Conservation (phyloP, 2,797 vertebrate genomes). For the Parotocinclus haroldoi region DNA sequence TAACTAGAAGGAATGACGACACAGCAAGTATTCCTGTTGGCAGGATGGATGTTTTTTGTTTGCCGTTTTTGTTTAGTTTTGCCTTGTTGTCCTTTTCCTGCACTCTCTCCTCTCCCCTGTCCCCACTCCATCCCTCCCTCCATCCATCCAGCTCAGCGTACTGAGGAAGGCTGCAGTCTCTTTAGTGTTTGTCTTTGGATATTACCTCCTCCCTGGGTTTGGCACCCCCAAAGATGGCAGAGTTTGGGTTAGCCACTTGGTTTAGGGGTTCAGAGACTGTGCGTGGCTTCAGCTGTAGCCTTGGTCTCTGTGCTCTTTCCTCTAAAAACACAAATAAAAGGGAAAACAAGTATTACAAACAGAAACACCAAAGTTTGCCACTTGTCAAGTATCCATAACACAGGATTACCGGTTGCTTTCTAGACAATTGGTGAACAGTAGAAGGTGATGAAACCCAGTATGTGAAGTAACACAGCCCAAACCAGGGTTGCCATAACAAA, state of each 20-base stretch:
- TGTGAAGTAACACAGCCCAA: too few relatives aligned
- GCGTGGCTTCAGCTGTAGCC: slow-evolving; percentile 95
- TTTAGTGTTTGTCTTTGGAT: slow-evolving; percentile 81
- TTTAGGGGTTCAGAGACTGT: slow-evolving; percentile 93
- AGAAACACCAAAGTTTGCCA: too few relatives aligned
- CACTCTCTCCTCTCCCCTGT: slow-evolving; percentile 18
- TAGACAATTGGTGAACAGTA: too few relatives aligned
- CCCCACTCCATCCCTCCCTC: slow-evolving; percentile 16
- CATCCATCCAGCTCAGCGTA: slow-evolving; percentile 19
- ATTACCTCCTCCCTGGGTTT: slow-evolving; percentile 93
- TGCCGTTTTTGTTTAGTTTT: slow-evolving; percentile 51
- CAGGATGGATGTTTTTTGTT: too few relatives aligned
- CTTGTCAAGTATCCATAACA: too few relatives aligned
- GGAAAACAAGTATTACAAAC: too few relatives aligned
- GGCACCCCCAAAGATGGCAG: slow-evolving; percentile 96
- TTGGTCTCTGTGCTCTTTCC: slow-evolving; percentile 93
- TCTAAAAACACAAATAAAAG: slow-evolving; percentile 65
- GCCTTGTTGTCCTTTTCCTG: slow-evolving; percentile 28
- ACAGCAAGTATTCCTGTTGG: slow-evolving; percentile 69
- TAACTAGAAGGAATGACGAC: slow-evolving; percentile 77
- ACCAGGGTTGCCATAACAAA: too few relatives aligned
- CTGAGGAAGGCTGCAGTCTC: slow-evolving; percentile 58
- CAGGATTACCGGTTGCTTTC: too few relatives aligned
- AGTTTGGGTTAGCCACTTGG: slow-evolving; percentile 98
- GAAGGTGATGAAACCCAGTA: too few relatives aligned